Percentiles rank a stretch among this genome's conserved stretches.
These are phyloP conservation scores for Trichogramma pretiosum DNA, from an alignment of 1,140 invertebrate genomes.

Conservation along the genomic window DNA sequence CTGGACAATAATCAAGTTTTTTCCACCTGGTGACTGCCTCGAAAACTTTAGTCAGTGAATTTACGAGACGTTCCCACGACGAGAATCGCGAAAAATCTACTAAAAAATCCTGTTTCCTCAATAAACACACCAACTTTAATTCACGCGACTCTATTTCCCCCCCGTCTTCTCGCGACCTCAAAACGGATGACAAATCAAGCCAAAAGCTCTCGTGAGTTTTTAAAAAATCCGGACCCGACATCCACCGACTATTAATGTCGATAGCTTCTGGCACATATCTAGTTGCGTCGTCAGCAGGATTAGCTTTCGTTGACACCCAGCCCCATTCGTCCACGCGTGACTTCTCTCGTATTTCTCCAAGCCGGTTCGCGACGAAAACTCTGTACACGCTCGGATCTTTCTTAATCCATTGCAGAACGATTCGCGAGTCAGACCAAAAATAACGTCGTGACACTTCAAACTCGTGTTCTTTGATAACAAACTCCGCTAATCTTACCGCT, in stretches of 20 bases:
- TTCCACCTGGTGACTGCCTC: too few species aligned
- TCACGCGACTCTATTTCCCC: too few species aligned
- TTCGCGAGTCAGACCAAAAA: slow-evolving; percentile 4
- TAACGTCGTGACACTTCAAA: not conserved
- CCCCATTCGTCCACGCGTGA: not conserved
- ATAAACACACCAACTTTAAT: too few species aligned
- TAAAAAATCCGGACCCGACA: too few species aligned
- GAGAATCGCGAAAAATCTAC: too few species aligned
- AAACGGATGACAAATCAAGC: too few species aligned
- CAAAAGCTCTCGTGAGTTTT: too few species aligned
- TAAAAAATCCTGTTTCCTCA: too few species aligned
- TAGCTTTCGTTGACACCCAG: not conserved
- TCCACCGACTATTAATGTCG: not conserved
- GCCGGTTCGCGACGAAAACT: not conserved
- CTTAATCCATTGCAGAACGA: slow-evolving; percentile 6
- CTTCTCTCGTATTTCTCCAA: not conserved
- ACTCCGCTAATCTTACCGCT: not conserved
- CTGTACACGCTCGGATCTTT: not conserved
- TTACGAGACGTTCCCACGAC: too few species aligned
- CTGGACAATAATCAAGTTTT: too few species aligned
- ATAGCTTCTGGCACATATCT: not conserved
- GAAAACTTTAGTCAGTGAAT: too few species aligned
- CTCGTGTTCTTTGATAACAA: not conserved
- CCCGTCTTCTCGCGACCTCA: too few species aligned
- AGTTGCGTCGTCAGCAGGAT: slow-evolving; percentile 4